phyloP scores from a whole-genome alignment of 2,797 vertebrate species.

The Mormyrops attenuatus region DNA sequence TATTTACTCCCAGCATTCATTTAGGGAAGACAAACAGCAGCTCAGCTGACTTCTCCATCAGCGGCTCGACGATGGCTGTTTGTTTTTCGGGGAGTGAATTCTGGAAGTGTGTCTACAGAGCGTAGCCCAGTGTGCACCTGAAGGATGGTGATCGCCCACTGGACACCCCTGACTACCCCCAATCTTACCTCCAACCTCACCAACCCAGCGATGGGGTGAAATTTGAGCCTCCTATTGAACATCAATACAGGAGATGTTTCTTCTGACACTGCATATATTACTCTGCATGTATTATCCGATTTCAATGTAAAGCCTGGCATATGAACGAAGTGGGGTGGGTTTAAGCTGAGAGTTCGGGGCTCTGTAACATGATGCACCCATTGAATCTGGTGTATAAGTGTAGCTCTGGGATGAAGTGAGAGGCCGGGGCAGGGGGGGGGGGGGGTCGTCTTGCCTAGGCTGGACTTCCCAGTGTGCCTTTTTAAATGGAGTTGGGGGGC shows the following conservation, averaged over 20 bases:
- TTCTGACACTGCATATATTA: not conserved
- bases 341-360: not conserved
- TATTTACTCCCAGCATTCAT: not conserved
- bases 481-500: not conserved
- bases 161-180: slow-evolving; percentile 9
- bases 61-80: not conserved
- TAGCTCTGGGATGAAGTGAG: not conserved
- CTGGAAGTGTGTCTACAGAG: not conserved
- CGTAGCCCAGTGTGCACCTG: not conserved
- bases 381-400: not conserved
- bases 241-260: not conserved
- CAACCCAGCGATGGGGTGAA: not conserved
- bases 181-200: not conserved
- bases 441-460: not conserved
- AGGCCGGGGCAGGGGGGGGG: no score
- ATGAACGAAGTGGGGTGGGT: not conserved
- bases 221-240: not conserved
- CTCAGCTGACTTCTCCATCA: not conserved
- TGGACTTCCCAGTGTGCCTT: not conserved
- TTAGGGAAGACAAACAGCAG: not conserved
- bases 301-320: not conserved
- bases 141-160: not conserved
- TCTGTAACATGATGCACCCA: not conserved
- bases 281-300: not conserved
- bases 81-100: not conserved